These are phyloP conservation scores for Peromyscus nudipes DNA, from an alignment of 2,797 vertebrate genomes.

Conservation along the genomic window DNA sequence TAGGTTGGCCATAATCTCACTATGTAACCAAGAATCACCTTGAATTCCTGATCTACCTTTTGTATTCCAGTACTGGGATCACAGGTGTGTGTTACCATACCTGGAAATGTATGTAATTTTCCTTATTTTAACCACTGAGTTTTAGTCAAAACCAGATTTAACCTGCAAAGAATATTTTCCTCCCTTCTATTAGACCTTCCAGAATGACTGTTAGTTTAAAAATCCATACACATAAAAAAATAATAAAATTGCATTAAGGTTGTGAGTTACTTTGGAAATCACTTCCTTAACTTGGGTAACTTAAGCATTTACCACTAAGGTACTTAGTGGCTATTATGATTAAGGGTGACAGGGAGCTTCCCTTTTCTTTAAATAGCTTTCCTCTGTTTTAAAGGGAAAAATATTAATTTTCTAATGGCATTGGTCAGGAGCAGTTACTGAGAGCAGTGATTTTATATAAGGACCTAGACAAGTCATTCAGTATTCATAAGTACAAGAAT, in stretches of 20 bases:
- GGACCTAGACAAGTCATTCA: slow-evolving; percentile 74
- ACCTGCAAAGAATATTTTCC: slow-evolving; percentile 56
- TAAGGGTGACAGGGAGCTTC: slow-evolving; percentile 54
- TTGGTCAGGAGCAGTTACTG: slow-evolving; percentile 61
- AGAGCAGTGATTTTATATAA: slow-evolving; percentile 70
- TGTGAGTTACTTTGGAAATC: slow-evolving; percentile 52
- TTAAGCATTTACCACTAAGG: slow-evolving; percentile 52
- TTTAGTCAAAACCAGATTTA: slow-evolving; percentile 62
- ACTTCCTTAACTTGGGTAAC: slow-evolving; percentile 21
- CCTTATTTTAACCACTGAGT: neutral
- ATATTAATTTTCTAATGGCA: slow-evolving; percentile 67
- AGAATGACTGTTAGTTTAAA: slow-evolving; percentile 63
- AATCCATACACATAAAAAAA: neutral
- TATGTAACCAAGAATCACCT: neutral
- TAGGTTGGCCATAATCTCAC: neutral
- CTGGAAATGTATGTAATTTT: neutral
- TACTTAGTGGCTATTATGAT: slow-evolving; percentile 63
- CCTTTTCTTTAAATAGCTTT: slow-evolving; percentile 65
- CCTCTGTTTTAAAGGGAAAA: slow-evolving; percentile 63
- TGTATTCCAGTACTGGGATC: neutral
- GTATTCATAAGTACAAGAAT: slow-evolving; percentile 76
- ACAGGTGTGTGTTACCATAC: neutral
- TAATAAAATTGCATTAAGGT: slow-evolving; percentile 48
- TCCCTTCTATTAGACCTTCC: slow-evolving; percentile 53
- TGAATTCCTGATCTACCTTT: neutral